These are phyloP conservation scores for Halichoeres trimaculatus DNA, from an alignment of 2,113 vertebrate genomes.

Conservation along the genomic window DNA sequence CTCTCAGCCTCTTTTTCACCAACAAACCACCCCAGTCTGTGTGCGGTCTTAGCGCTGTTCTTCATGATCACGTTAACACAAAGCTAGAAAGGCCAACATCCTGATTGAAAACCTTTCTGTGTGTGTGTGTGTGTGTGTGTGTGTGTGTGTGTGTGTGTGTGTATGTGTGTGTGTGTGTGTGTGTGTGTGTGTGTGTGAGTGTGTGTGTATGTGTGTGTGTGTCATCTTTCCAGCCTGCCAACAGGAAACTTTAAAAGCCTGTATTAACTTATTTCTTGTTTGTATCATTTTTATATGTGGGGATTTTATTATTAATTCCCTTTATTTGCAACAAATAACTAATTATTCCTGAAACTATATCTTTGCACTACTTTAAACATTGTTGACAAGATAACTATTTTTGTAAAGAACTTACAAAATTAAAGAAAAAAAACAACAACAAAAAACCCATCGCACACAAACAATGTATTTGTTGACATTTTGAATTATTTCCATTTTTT, in stretches of 20 bases:
- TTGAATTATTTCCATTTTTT: neutral
- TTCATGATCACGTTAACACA: slow-evolving; percentile 22
- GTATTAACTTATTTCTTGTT: slow-evolving; percentile 72
- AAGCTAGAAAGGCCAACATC: slow-evolving; percentile 11
- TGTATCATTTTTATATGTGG: slow-evolving; percentile 41
- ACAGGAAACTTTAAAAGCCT: slow-evolving; percentile 55
- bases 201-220: slow-evolving; percentile 25
- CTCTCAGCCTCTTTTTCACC: slow-evolving; percentile 30
- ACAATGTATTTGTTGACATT: slow-evolving; percentile 6
- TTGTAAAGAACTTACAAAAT: slow-evolving; percentile 48
- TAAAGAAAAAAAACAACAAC: slow-evolving; percentile 14
- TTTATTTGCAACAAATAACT: slow-evolving; percentile 59
- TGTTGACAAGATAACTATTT: slow-evolving; percentile 60
- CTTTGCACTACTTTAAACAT: slow-evolving; percentile 80
- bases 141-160: slow-evolving; percentile 17
- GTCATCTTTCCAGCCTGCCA: slow-evolving; percentile 41
- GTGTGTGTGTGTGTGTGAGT: slow-evolving; percentile 1
- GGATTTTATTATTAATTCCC: slow-evolving; percentile 43
- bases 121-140: neutral
- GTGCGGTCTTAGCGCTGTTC: slow-evolving; percentile 36
- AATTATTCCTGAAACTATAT: slow-evolving; percentile 66
- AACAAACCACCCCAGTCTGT: slow-evolving; percentile 45
- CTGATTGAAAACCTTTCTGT: slow-evolving; percentile 21
- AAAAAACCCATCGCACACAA: too few species aligned
- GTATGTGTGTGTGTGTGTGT: neutral